A percentile compares a stretch with the other conserved stretches of the same genome.
Evolutionary conservation across 2,888 invertebrate species (phyloP).

Genomic region (Invenusta paracnida): DNA sequence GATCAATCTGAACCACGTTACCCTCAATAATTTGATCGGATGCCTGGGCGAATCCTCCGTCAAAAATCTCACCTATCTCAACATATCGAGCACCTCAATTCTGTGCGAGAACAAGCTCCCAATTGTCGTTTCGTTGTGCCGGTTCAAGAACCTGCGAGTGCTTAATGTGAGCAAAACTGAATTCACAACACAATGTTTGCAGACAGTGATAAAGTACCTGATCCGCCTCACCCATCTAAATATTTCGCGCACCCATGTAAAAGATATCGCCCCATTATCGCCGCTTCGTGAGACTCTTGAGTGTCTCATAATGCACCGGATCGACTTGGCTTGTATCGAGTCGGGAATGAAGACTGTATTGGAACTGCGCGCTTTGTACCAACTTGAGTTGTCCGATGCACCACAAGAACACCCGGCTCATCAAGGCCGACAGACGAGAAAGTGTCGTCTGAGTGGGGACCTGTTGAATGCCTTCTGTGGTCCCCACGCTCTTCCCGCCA

Average conservation of each 20-base stretch:
- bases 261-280: conserved; percentile 66
- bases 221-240: conserved; percentile 67
- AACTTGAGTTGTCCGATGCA: conserved; percentile 66
- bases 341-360: conserved; percentile 64
- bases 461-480: conserved; percentile 25
- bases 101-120: conserved; percentile 40
- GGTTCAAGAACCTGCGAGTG: conserved; percentile 64
- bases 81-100: conserved; percentile 39
- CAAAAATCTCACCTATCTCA: not conserved
- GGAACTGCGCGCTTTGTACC: conserved; percentile 63
- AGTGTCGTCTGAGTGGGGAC: not conserved
- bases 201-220: conserved; percentile 68
- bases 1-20: conserved; percentile 18
- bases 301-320: conserved; percentile 65
- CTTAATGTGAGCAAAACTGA: conserved; percentile 70
- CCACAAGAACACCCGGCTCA: conserved; percentile 48
- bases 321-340: not conserved
- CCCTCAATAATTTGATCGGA: not conserved
- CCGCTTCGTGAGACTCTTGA: conserved; percentile 65
- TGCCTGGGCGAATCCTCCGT: conserved; percentile 30
- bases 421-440: not conserved
- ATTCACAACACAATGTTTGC: conserved; percentile 67
- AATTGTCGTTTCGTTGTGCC: conserved; percentile 66
- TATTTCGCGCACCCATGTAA: conserved; percentile 67
- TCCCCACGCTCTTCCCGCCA: not conserved